Evolutionary conservation across 2,113 vertebrate genomes (phyloP).

Genomic region (Sinocyclocheilus anshuiensis): DNA sequence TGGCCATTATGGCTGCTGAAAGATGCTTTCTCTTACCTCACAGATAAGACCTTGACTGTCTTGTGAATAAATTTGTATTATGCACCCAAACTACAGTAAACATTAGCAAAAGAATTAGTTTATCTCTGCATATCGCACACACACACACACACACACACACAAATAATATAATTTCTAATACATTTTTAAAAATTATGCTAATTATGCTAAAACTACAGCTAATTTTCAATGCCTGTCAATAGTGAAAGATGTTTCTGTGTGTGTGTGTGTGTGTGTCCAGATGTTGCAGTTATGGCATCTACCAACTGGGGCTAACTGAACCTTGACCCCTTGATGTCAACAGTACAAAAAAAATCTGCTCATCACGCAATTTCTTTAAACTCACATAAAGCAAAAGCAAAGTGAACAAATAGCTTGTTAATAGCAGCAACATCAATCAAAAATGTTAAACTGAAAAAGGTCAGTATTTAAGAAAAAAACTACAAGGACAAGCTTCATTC

Average conservation of each 20-base stretch:
- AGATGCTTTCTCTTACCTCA: background rate
- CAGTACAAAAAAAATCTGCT: background rate
- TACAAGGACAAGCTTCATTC: conserved; percentile 3
- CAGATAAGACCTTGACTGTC: conserved; percentile 4
- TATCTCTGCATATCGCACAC: background rate
- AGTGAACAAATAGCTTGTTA: background rate
- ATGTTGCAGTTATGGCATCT: background rate
- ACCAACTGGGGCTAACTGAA: background rate
- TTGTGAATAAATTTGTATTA: conserved; percentile 15
- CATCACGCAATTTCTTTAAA: background rate
- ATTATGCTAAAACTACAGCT: background rate
- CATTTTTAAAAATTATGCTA: background rate
- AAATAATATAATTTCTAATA: too few relatives aligned
- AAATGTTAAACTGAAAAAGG: background rate
- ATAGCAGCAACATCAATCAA: background rate
- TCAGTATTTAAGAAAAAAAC: too few relatives aligned
- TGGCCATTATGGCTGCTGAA: conserved; percentile 2
- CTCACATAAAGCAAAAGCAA: background rate
- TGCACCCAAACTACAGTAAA: background rate
- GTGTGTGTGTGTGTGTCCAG: background rate
- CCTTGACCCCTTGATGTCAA: background rate
- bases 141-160: too few relatives aligned
- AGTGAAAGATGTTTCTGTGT: background rate
- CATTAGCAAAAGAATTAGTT: conserved; percentile 4
- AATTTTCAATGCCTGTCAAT: background rate